Base-by-base conservation (phyloP, 2,113 vertebrate species). In the Megalops atlanticus region DNA sequence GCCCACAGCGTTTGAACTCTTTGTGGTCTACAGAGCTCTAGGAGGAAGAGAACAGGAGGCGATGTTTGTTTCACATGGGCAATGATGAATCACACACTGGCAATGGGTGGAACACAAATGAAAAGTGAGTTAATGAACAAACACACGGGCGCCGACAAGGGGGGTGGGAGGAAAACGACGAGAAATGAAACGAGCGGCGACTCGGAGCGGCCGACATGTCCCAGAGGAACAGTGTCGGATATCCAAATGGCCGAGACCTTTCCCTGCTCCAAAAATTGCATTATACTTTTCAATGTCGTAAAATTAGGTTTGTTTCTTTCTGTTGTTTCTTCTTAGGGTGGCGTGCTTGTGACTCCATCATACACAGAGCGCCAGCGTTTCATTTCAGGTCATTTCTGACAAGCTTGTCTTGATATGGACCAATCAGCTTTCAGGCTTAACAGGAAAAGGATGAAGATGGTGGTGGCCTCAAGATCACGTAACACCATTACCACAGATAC, bases 1-100 rank as follows among this genome's bases (percentile, higher is more conserved):
- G 98, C 95, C 98, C 98, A 94, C 97, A 97, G 96, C 98, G 98
- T 97, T 99, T 99, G 96, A 98, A 95, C 96, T 99, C 98, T 97
- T 94, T 98, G 95, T 95, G 95, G 91, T 97, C 96, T 97, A 98
- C 95, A 96, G 94, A 94, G 96, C 96, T 99, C 98, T 99, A 97
- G 91, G 95, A 97, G 96, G 95, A 94, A 95, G 92, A 96, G 91
- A 95, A 95, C 92, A 90, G 86, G 90, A 86, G 90, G 86, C 78
- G 83, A 86, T 86, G 90, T 87, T 84, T 89, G 89, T 87, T 58
- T 73, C 82, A 91, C 80, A 92, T 87, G 89, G 89, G 91, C 89
- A 89, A 89, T 88, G 84, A 91, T 91, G 83, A 77, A 91, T 93
- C 92, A 92, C n/a, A n/a, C n/a, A n/a, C n/a, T n/a, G 36, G 70